These are phyloP conservation scores for Xylota sylvarum DNA, from an alignment of 2,888 invertebrate species.

Conservation along the genomic window DNA sequence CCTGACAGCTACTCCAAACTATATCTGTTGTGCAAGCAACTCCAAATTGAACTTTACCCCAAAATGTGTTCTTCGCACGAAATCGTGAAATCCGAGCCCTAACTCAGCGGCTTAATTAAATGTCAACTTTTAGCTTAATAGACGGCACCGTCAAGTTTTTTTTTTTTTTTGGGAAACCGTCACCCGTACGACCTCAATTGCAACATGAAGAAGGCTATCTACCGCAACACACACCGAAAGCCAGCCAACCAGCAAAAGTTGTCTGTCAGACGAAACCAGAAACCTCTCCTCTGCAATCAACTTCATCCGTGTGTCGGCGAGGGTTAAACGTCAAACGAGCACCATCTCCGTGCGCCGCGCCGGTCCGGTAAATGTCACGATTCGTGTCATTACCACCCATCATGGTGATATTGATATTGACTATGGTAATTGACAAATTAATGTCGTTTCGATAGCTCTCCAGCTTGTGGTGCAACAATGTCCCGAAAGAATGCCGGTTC, in stretches of 20 bases:
- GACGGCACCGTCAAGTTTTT: constrained; percentile 18
- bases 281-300: constrained; percentile 28
- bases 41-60: not conserved
- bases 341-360: constrained; percentile 3
- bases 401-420: constrained; percentile 70
- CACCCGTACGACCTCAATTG: constrained; percentile 50
- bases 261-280: constrained; percentile 30
- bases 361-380: constrained; percentile 66
- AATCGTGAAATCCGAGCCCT: constrained; percentile 28
- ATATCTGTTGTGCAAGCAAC: not conserved
- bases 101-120: constrained; percentile 51
- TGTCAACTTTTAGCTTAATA: constrained; percentile 42
- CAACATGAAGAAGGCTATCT: constrained; percentile 21
- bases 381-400: constrained; percentile 75
- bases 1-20: not conserved
- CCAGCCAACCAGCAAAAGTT: constrained; percentile 29
- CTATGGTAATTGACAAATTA: constrained; percentile 74
- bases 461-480: constrained; percentile 32
- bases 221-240: not conserved
- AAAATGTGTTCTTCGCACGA: not conserved
- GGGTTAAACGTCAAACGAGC: constrained; percentile 17
- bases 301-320: not conserved
- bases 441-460: constrained; percentile 44
- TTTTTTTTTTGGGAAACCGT: constrained; percentile 20
- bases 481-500: constrained; percentile 39